Base-by-base conservation (phyloP, 2,113 vertebrate species). In the Psammodynastes pulverulentus region DNA sequence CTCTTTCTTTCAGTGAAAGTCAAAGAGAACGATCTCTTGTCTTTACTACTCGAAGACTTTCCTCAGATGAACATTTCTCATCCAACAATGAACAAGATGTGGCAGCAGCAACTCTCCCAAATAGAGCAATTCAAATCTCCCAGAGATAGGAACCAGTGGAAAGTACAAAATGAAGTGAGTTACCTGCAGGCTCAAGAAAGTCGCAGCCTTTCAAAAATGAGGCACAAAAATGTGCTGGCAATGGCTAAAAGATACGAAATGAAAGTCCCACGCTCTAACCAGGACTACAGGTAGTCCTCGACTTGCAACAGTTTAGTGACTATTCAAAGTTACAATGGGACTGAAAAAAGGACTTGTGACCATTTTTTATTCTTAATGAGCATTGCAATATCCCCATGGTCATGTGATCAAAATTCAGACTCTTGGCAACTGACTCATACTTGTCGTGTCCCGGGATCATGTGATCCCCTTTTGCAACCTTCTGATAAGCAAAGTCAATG, bases 41-140 rank as follows among this genome's bases (percentile, higher is more conserved):
- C 98, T 2, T 90, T 97, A 87, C 97, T 99, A 48, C 94, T 98
- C 94, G 98, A 99, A 51, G 98, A 99, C 91, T 97, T 99, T 93
- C 99, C 99, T 15, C 97, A 97, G 90, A 98, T 99, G 72, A 98
- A 97, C 89, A 95, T 99, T 93, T 98, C 98, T 54, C 95, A 97
- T 10, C 98, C 96, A 2, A 95, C 98, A 0, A 95, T 99, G 93
- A 96, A 96, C 39, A 97, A 95, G 93, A 98, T 99, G 99, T 99
- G 99, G 99, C 98, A 97, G 93, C 97, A 97, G 96, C 99, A 99
- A 97, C 96, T 98, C 51, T 96, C 97, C 84, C 99, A 99, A 87
- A 94, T 98, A 45, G 96, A 98, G 86, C 97, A 97, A 54, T 97
- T 99, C 39, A 96, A 88, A 62, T 96, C 95, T 90, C 94, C 97